Evolutionary conservation across 2,888 invertebrate species (phyloP), one percentile per base, ranked within the genome.

Genomic region (Drosophila eohydei): DNA sequence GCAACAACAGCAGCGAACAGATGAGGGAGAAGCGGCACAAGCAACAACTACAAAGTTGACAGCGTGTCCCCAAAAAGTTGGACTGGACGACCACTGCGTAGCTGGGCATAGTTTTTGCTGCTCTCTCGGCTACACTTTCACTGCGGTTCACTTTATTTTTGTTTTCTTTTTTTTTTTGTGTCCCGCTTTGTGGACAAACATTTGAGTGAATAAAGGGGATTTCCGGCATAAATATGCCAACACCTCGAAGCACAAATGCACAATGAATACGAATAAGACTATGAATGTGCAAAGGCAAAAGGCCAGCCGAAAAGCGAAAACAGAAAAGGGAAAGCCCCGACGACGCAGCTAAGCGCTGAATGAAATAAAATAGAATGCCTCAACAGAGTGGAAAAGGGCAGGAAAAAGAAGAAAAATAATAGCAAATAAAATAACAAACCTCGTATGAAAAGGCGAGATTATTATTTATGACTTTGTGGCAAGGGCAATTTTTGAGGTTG

Each of bases 201-300:
- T 87, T 85, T 88, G 86, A 89, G 78, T 89, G 85, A 76, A 78
- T 78, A 77, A 72, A 70, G 60, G 60, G 80, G 80, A 80, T 82
- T 80, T 88, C 70, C 88, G 71, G 75, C 77, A 89, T 89, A 82
- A 89, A 74, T 75, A 75, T 71, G 71, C 64, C 71, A 74, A 71
- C 71, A 73, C 71, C 71, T 74, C 55, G 48, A 56, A 61, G 41
- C 62, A 71, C 77, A 80, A 74, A 78, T 86, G 79, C 68, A 83
- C 74, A 75, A 89, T 87, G 83, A 83, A 81, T 88, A 80, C 63
- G 76, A 68, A 73, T 80, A 69, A 62, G 69, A 65, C 38, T 41
- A 3, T 55, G 66, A 83, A 80, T 76, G 83, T 59, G 73, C 59
- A 48, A 57, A 70, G 71, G 61, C 58, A 63, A 72, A 74, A 72